Evolutionary conservation across 2,113 vertebrate species (phyloP).

Genomic region (Pachycephala philippinensis): DNA sequence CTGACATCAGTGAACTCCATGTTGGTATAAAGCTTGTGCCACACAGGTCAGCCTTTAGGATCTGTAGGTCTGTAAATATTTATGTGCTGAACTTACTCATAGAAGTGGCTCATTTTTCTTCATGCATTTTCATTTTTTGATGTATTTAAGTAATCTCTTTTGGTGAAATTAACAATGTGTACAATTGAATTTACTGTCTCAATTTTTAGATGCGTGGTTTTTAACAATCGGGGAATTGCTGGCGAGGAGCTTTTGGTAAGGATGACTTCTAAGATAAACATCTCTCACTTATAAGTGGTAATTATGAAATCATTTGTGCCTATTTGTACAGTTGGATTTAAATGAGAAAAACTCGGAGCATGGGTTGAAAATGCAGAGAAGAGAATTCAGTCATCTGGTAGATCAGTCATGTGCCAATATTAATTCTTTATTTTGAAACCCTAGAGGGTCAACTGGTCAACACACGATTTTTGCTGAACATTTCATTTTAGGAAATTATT

Average conservation of each 20-base stretch:
- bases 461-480: background rate
- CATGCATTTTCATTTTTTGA: background rate
- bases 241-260: conserved; percentile 96
- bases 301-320: background rate
- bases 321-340: background rate
- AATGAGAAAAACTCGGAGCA: background rate
- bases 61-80: background rate
- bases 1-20: background rate
- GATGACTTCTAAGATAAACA: conserved; percentile 42
- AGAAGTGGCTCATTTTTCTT: background rate
- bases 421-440: background rate
- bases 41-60: background rate
- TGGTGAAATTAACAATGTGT: background rate
- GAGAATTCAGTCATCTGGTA: background rate
- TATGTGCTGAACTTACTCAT: background rate
- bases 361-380: background rate
- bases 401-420: background rate
- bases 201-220: conserved; percentile 91
- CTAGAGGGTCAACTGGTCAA: background rate
- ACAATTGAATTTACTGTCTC: conserved; percentile 30
- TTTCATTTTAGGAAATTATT: background rate
- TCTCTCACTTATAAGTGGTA: background rate
- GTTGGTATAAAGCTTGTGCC: background rate
- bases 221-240: conserved; percentile 83
- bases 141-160: background rate